Evolutionary conservation across 2,888 invertebrate genomes (phyloP).

Genomic region (Ophioninae sp.): DNA sequence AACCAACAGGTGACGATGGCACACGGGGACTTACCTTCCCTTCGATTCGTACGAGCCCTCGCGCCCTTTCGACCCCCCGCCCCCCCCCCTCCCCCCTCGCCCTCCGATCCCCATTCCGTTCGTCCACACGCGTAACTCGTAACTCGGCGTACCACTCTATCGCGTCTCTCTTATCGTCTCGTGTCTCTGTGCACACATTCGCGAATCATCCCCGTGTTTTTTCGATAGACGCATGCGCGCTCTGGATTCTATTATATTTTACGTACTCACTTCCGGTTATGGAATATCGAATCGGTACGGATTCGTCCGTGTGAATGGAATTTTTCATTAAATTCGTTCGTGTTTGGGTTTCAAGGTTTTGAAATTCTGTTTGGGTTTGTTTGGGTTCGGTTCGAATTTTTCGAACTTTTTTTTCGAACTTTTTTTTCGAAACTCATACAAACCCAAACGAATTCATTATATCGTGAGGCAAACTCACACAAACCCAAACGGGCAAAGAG

Average conservation of each 20-base stretch:
- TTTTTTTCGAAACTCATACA: too few relatives aligned
- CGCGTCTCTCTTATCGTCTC: constrained; percentile 56
- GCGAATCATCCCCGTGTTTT: constrained; percentile 25
- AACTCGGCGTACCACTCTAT: constrained; percentile 75
- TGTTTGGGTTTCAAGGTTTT: too few relatives aligned
- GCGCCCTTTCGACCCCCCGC: constrained; percentile 18
- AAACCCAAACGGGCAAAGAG: too few relatives aligned
- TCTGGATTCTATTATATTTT: constrained; percentile 33
- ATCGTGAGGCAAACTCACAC: too few relatives aligned
- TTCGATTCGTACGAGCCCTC: constrained; percentile 46
- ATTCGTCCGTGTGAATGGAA: background rate
- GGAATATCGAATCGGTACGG: constrained; percentile 18
- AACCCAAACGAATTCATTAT: too few relatives aligned
- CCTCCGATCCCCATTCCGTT: constrained; percentile 5
- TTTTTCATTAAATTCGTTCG: background rate
- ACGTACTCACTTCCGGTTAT: constrained; percentile 40
- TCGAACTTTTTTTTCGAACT: too few relatives aligned
- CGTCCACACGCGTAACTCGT: constrained; percentile 69
- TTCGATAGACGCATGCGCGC: constrained; percentile 10
- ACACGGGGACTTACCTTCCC: constrained; percentile 56
- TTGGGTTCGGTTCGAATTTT: background rate
- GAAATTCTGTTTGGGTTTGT: background rate
- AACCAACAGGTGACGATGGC: constrained; percentile 71
- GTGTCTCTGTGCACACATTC: constrained; percentile 30
- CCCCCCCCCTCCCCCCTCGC: constrained; percentile 17